Base-by-base conservation (phyloP, 2,797 vertebrate genomes). In the Enteromius mattozi region DNA sequence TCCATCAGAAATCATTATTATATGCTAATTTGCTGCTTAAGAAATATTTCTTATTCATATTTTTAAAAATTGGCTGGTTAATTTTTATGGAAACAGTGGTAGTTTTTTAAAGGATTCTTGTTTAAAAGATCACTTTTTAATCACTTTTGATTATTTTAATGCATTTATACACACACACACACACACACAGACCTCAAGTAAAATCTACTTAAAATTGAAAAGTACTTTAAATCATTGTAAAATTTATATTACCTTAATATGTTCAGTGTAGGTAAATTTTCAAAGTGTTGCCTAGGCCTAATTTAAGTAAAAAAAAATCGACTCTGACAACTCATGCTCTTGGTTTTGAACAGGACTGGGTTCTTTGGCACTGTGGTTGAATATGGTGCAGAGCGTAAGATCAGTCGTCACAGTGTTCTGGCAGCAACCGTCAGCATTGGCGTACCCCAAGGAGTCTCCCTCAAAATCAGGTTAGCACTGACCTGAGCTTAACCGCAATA, bases 351-450 rank as follows among this genome's bases (percentile, higher is more conserved):
- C 88, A 99, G 98, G 94, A 96, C 97, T 0, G 98, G 98, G 85
- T 98, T 98, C 93, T 99, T 99, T 70, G 98, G 98, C 84, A 98
- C 97, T 0, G 95, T 99, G 87, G 95, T 99, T 85, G 98, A 99
- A 90, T 99, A 99, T 0, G 98, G 98, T 56, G 98, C 97, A 0
- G 98, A 99, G 93, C 94, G 98, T 90, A 99, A 98, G 94, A 98
- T 99, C 92, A 99, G 98, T 91, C 94, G 96, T 76, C 98, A 99
- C 95, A 99, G 97, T 69, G 88, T 99, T 84, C 88, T 99, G 80
- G 98, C 98, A 51, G 98, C 97, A 8, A 96, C 97, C 0, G 97
- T 99, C 94, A 99, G 98, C 84, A 85, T 99, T 0, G 98, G 98
- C 0, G 95, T 99, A 75, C 98, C 98, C 0, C 98, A 99, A 92